Evolutionary conservation across 2,113 vertebrate genomes (phyloP), one percentile per base, ranked within the genome.

Genomic region (Ivindomyrus marchei): DNA sequence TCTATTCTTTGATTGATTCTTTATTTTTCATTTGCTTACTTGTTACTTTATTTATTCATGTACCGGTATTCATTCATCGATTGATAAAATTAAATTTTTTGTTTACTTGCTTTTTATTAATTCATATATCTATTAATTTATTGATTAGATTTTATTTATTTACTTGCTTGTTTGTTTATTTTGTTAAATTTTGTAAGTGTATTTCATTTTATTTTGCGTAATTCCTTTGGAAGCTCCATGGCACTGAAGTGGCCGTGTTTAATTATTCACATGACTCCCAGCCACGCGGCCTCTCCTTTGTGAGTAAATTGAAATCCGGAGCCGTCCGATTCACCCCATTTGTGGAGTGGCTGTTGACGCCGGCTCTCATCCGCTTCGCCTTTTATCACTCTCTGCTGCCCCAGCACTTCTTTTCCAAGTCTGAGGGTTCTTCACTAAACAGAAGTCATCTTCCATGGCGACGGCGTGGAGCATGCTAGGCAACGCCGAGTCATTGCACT

Each of bases 291-390:
- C 39, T 24, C 66, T 85, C 27, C 56, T 53, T 36, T 10, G 46
- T 89, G 46, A 62, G 62, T 62, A 89, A 58, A 89, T 84, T 56
- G 77, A 45, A 83, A 83, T 27, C 3, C 5, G 24, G 66, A 42
- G 53, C 58, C 46, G 58, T 9, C 56, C 56, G 47, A 45, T 66
- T 49, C 56, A 19, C 36, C 58, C 45, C 9, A 17, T 39, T 74
- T n/a, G 46, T 87, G 45, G 39, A 90, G 89, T 85, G 89, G 24
- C 19, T 90, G 46, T 90, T 90, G 89, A 90, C 4, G 17, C 56
- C 31, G 24, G 42, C 24, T 85, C 84, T 86, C 56, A 17, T 39
- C 42, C 10, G 53, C 42, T 11, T 31, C 13, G n/a, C 11, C 89
- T 74, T 90, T 90, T 58, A 87, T 90, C 46, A 13, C 31, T 46